Evolutionary conservation across 2,113 vertebrate species (phyloP), one percentile per base, ranked within the genome.

Genomic region (Alectura lathami): DNA sequence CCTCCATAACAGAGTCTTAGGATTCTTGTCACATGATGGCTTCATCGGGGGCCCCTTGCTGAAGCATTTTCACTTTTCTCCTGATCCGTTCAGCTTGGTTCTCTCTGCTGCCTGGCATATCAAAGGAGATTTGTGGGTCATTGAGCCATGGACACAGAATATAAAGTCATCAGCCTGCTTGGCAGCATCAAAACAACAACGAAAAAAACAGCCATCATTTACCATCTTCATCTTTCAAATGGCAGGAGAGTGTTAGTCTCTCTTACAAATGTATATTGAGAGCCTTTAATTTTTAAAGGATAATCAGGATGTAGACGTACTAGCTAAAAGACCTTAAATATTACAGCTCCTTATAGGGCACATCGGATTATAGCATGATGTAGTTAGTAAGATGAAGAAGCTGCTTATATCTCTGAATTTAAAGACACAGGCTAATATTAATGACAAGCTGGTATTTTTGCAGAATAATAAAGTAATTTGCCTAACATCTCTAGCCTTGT

Each of bases 41-140:
- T 99, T 99, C 98, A 99, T 99, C 86, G 94, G 91, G 96, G 95
- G 88, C 94, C 93, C 91, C 95, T 94, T 93, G 86, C 95, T 96
- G 96, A 59, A 97, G 92, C 74, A 20, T 96, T 97, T 97, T 95
- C 96, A 74, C 94, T 96, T 76, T 86, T 88, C 97, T 97, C 96
- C 96, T 97, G 97, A 98, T 97, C 98, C 98, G 98, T 98, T 98
- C 98, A 98, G 98, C 98, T 98, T 98, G 98, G 98, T 96, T 98
- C 98, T 98, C 97, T 98, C 98, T 98, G 98, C 98, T 98, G 98
- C 98, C 98, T 98, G 98, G 98, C 98, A 98, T 98, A 99, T 99
- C 99, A 99, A 99, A 99, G 98, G 98, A 98, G 98, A 98, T 99
- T 98, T 99, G 98, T 97, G 98, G 99, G 98, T 99, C 99, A 99